Percentiles rank a stretch among this genome's conserved stretches.
Evolutionary conservation across 2,888 invertebrate species (phyloP).

Genomic region (Chymomyza fuscimana): DNA sequence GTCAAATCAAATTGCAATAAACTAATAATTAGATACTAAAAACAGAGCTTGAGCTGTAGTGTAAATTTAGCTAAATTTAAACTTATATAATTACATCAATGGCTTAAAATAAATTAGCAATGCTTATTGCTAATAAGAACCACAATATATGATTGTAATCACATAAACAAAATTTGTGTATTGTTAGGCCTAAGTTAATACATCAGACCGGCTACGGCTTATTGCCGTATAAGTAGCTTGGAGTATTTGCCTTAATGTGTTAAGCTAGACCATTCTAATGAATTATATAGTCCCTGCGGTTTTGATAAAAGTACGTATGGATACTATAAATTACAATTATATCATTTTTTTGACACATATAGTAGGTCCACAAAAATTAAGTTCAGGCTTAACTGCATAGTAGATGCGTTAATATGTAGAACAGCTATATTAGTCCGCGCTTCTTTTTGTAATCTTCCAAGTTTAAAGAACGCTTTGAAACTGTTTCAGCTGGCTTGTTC

Average conservation of each 20-base stretch:
- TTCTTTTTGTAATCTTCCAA: slow-evolving; percentile 96
- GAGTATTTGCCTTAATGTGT: neutral
- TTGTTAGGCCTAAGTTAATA: neutral
- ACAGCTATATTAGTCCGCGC: slow-evolving; percentile 88
- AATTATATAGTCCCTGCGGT: neutral
- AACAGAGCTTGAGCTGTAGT: neutral
- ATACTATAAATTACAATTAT: neutral
- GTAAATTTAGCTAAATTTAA: neutral
- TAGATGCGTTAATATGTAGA: neutral
- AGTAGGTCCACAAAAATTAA: neutral
- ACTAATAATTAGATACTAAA: too few species aligned
- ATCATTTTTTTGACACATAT: neutral
- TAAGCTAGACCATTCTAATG: neutral
- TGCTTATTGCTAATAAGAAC: neutral
- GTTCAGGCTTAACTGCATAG: neutral
- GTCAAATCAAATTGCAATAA: too few species aligned
- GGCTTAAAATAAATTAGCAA: neutral
- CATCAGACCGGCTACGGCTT: neutral
- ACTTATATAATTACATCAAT: neutral
- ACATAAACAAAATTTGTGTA: neutral
- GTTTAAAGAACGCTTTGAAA: slow-evolving; percentile 91
- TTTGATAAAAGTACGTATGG: neutral
- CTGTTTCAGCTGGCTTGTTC: slow-evolving; percentile 87
- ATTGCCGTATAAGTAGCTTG: neutral
- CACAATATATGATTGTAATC: neutral